These are phyloP conservation scores for Holothuria glaberrima DNA, from an alignment of 35 echinoderm and acorn worm genomes.

Conservation along the genomic window DNA sequence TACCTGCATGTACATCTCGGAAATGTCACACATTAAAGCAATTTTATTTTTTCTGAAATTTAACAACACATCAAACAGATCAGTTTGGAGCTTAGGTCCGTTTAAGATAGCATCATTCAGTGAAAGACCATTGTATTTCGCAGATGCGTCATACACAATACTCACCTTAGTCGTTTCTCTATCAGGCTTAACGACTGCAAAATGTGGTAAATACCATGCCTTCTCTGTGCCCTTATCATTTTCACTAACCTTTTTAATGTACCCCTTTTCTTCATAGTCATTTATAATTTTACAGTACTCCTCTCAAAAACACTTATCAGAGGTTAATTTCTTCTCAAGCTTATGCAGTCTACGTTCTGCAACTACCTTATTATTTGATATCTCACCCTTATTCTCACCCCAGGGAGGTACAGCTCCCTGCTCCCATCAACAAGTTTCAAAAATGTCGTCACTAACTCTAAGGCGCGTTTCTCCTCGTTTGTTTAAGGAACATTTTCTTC, in stretches of 20 bases:
- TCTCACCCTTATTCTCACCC: background rate
- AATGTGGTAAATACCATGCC: constrained; percentile 47
- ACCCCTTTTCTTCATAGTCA: constrained; percentile 47
- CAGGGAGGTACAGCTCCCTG: constrained; percentile 53
- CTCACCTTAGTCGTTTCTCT: constrained; percentile 51
- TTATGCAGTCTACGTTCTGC: constrained; percentile 48
- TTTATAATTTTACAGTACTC: constrained; percentile 37
- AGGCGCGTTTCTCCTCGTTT: constrained; percentile 26
- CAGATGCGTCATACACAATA: constrained; percentile 42
- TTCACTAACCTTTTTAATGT: constrained; percentile 24
- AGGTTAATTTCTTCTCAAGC: constrained; percentile 42
- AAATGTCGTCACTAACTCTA: constrained; percentile 17
- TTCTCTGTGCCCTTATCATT: background rate
- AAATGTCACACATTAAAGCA: constrained; percentile 58
- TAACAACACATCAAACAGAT: constrained; percentile 50
- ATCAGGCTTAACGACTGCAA: constrained; percentile 46
- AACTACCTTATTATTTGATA: constrained; percentile 22
- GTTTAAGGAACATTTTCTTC: background rate
- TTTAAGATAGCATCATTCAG: constrained; percentile 44
- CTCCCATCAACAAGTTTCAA: constrained; percentile 30
- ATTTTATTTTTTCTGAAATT: constrained; percentile 20
- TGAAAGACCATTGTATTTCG: constrained; percentile 20
- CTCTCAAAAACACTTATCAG: background rate
- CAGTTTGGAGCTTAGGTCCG: constrained; percentile 35
- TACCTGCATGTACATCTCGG: constrained; percentile 58